Conservation (phyloP, 2,797 vertebrate species). For the Amniataba percoides region DNA sequence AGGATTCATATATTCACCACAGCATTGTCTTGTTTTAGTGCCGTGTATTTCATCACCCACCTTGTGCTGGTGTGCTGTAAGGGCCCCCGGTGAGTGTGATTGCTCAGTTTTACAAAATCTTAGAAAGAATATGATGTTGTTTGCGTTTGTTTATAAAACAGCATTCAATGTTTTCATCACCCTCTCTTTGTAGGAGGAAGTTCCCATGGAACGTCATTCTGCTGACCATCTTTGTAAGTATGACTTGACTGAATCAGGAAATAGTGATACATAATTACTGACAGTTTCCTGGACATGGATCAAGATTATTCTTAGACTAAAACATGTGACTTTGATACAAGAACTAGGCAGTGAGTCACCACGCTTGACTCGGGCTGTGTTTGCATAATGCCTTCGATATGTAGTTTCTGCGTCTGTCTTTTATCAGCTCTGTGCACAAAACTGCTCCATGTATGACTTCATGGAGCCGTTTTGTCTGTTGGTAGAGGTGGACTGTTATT, state of each 20-base stretch:
- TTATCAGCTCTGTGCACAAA: slow-evolving; percentile 37
- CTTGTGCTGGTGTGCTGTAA: slow-evolving; percentile 92
- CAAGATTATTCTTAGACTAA: neutral
- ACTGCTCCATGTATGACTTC: neutral
- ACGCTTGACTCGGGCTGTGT: slow-evolving; percentile 1
- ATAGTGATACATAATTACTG: neutral
- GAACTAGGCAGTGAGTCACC: slow-evolving; percentile 21
- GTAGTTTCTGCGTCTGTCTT: neutral
- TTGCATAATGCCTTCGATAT: slow-evolving; percentile 25
- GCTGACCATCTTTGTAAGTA: slow-evolving; percentile 92
- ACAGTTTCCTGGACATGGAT: slow-evolving; percentile 20
- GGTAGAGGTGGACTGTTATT: neutral
- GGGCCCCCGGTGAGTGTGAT: slow-evolving; percentile 91
- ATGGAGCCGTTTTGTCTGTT: neutral
- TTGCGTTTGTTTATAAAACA: neutral
- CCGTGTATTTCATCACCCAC: slow-evolving; percentile 89
- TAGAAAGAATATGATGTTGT: neutral
- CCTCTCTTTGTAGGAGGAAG: slow-evolving; percentile 88
- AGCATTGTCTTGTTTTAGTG: slow-evolving; percentile 67
- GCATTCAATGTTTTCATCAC: neutral
- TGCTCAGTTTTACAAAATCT: neutral
- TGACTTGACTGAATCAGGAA: slow-evolving; percentile 1
- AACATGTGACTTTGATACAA: neutral
- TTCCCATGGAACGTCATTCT: slow-evolving; percentile 96
- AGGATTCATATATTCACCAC: neutral